A percentile compares a stretch with the other conserved stretches of the same genome.
Evolutionary conservation across 2,888 invertebrate species (phyloP).

Genomic region (Drosophila merina): DNA sequence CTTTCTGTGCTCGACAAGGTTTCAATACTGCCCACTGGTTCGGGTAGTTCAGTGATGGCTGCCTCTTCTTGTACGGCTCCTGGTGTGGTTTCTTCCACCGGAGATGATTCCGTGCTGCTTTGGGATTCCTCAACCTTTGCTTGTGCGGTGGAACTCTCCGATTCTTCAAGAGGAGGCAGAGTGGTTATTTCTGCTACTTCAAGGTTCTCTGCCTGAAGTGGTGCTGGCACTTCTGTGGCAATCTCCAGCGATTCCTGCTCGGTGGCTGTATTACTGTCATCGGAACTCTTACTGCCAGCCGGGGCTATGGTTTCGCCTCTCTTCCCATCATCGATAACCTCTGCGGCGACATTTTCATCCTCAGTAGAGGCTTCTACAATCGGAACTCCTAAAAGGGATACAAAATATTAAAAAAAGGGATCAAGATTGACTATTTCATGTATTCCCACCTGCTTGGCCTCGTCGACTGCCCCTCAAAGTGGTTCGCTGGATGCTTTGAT

Average conservation of each 20-base stretch:
- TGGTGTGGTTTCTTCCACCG: conserved; percentile 5
- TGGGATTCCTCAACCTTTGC: background rate
- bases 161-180: background rate
- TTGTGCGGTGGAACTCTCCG: conserved; percentile 2
- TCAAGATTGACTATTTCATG: background rate
- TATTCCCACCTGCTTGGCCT: background rate
- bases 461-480: background rate
- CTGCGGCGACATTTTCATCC: conserved; percentile 62
- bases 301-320: conserved; percentile 49
- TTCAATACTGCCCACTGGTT: conserved; percentile 7
- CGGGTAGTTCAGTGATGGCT: background rate
- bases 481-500: conserved; percentile 44
- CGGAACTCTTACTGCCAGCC: conserved; percentile 21
- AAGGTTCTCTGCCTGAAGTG: conserved; percentile 1
- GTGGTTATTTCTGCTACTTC: conserved; percentile 11
- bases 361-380: conserved; percentile 46
- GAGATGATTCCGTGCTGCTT: background rate
- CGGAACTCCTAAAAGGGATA: conserved; percentile 43
- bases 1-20: conserved; percentile 1
- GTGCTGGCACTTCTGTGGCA: conserved; percentile 7
- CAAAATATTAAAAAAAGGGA: background rate
- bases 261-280: conserved; percentile 57
- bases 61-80: background rate
- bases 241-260: conserved; percentile 53
- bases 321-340: conserved; percentile 56